phyloP scores from a whole-genome alignment of 2,113 vertebrate species.

The Psilopsiagon aymara region DNA sequence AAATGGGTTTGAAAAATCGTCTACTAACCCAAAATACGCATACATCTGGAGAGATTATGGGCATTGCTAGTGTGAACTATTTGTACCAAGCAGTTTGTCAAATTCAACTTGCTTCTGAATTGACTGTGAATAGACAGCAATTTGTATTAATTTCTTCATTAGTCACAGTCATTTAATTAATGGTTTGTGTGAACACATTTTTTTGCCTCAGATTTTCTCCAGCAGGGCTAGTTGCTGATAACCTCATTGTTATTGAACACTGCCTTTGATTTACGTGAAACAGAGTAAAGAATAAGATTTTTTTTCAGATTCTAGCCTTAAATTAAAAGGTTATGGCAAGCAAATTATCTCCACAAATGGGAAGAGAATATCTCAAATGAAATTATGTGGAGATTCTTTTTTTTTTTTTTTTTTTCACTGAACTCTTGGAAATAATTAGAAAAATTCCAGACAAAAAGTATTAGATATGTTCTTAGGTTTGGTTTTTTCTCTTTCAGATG shows the following conservation, averaged over 20 bases:
- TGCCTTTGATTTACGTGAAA: not conserved
- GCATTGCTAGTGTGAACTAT: not conserved
- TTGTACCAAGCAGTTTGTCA: conserved; percentile 12
- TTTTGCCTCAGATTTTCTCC: conserved; percentile 15
- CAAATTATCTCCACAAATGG: not conserved
- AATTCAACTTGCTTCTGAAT: not conserved
- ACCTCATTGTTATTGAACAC: not conserved
- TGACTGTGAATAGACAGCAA: not conserved
- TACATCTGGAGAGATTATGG: not conserved
- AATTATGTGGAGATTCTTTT: not conserved
- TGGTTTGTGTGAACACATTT: not conserved
- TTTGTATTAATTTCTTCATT: conserved; percentile 38
- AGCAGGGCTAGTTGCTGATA: not conserved
- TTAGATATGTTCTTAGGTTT: not conserved
- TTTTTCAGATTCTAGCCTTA: not conserved
- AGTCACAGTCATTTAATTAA: conserved; percentile 35
- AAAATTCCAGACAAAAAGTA: not conserved
- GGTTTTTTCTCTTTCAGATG: not conserved
- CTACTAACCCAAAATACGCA: not conserved
- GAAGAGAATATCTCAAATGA: not conserved
- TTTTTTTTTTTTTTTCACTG: not conserved
- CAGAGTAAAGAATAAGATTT: not conserved
- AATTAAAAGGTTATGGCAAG: not conserved
- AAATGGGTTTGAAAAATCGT: conserved; percentile 11
- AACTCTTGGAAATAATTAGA: not conserved